Conservation (phyloP, 2,888 invertebrate species). For the Drosophila sordidapex region DNA sequence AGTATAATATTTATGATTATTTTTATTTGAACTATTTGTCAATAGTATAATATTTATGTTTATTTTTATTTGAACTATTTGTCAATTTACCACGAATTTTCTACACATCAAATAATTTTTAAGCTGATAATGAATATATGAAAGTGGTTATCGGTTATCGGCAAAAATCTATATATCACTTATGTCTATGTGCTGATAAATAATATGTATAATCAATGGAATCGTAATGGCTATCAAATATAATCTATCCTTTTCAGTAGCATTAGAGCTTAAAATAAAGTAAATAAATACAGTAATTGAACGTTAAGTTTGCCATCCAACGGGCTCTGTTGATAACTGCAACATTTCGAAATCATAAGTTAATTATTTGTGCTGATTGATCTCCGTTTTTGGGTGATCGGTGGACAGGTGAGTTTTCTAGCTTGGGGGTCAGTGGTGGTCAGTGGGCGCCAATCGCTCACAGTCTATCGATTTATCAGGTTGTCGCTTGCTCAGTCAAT, state of each 20-base stretch:
- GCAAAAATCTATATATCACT: background rate
- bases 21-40: background rate
- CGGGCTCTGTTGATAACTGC: constrained; percentile 30
- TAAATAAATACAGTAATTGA: constrained; percentile 23
- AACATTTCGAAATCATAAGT: constrained; percentile 54
- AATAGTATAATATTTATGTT: background rate
- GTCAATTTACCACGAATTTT: background rate
- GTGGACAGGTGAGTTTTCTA: constrained; percentile 6
- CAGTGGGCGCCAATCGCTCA: constrained; percentile 22
- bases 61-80: background rate
- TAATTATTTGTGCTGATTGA: constrained; percentile 57
- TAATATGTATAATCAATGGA: constrained; percentile 11
- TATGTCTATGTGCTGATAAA: constrained; percentile 12
- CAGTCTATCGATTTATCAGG: background rate
- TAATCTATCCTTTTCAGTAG: constrained; percentile 13
- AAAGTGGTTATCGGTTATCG: background rate
- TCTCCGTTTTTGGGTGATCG: constrained; percentile 27
- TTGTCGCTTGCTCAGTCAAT: background rate
- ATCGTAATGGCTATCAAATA: constrained; percentile 11
- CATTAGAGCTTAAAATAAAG: constrained; percentile 17
- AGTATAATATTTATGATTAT: background rate
- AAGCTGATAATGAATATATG: background rate
- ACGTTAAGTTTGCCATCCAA: constrained; percentile 11
- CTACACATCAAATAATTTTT: background rate
- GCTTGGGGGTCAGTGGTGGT: constrained; percentile 18